Evolutionary conservation across 23 tunicate species (phyloP).

Genomic region (Trididemnum miniatum): DNA sequence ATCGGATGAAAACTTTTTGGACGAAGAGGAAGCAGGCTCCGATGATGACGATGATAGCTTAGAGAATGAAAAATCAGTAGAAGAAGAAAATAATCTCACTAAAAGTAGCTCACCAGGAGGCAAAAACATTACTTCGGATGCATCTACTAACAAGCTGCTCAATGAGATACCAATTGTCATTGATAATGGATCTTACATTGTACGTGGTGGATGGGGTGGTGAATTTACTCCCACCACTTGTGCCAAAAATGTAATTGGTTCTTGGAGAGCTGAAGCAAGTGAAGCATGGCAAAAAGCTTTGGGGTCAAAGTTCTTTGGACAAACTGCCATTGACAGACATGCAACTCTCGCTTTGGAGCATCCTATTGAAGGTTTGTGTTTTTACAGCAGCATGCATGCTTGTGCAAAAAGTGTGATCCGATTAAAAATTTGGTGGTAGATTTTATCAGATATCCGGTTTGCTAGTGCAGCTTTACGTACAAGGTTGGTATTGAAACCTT

Average conservation of each 20-base stretch:
- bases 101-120: background rate
- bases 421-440: no score
- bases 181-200: conserved; percentile 72
- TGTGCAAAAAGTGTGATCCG: no score
- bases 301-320: conserved; percentile 81
- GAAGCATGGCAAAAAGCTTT: conserved; percentile 66
- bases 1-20: background rate
- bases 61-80: background rate
- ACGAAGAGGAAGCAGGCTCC: background rate
- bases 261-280: conserved; percentile 78
- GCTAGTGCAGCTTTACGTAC: no score
- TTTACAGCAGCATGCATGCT: no score
- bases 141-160: background rate
- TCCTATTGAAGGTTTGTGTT: conserved; percentile 56
- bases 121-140: background rate
- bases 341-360: conserved; percentile 25
- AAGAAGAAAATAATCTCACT: background rate
- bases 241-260: conserved; percentile 55
- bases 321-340: conserved; percentile 55
- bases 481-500: no score
- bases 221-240: conserved; percentile 44
- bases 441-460: no score
- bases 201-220: conserved; percentile 76
- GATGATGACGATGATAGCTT: background rate
- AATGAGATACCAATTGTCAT: conserved; percentile 50